A percentile compares a stretch with the other conserved stretches of the same genome.
phyloP scores from a whole-genome alignment of 2,888 invertebrate species.

The Fissipunctia ypsillon region DNA sequence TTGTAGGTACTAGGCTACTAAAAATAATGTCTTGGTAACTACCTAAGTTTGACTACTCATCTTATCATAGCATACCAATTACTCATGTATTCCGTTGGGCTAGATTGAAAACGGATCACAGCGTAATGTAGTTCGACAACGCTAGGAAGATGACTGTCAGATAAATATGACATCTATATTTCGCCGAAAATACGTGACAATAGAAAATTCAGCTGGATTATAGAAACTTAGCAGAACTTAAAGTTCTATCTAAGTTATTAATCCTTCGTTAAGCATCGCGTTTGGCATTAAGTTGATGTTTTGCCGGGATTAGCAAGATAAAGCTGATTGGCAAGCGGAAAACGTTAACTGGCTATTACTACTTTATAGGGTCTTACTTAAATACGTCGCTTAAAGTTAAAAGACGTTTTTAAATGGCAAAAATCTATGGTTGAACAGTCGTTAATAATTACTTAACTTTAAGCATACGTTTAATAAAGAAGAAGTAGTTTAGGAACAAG shows the following conservation, averaged over 20 bases:
- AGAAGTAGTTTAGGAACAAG: background rate
- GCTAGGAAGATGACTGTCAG: background rate
- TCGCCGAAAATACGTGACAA: conserved; percentile 43
- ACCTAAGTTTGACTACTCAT: background rate
- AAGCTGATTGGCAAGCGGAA: conserved; percentile 7
- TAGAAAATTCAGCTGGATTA: conserved; percentile 42
- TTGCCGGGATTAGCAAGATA: conserved; percentile 3
- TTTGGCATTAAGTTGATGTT: conserved; percentile 23
- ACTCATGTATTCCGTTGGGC: background rate
- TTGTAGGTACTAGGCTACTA: background rate
- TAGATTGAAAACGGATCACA: background rate
- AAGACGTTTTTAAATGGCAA: background rate
- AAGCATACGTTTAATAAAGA: background rate
- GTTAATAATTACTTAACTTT: background rate
- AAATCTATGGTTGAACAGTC: background rate
- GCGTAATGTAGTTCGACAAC: background rate
- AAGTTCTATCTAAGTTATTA: conserved; percentile 39
- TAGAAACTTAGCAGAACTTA: conserved; percentile 41
- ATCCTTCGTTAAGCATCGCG: conserved; percentile 32
- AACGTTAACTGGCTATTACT: background rate
- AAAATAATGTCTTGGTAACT: background rate
- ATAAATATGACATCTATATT: conserved; percentile 1
- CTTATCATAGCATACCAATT: background rate
- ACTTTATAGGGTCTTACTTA: background rate
- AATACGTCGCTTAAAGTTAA: background rate